These are phyloP conservation scores for Sarcophaga carnaria DNA, from an alignment of 2,888 invertebrate genomes.

Conservation along the genomic window DNA sequence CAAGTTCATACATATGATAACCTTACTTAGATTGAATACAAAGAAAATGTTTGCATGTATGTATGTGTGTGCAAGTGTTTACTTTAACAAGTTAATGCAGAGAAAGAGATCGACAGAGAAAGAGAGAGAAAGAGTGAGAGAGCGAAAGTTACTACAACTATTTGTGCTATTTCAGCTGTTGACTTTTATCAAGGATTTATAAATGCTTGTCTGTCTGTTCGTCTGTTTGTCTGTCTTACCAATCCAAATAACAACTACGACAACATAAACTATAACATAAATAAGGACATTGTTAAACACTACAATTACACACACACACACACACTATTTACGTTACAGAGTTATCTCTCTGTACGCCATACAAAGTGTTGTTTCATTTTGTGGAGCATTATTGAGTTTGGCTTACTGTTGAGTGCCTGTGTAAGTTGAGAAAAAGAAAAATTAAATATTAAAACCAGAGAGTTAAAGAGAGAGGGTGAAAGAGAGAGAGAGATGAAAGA, in stretches of 20 bases:
- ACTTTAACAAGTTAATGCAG: slow-evolving; percentile 17
- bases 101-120: background rate
- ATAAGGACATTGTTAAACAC: slow-evolving; percentile 47
- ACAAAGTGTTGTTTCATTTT: background rate
- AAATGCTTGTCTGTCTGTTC: slow-evolving; percentile 44
- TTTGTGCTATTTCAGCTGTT: slow-evolving; percentile 58
- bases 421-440: slow-evolving; percentile 23
- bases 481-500: background rate
- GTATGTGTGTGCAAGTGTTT: slow-evolving; percentile 5
- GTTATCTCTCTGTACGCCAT: no score
- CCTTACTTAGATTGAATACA: background rate
- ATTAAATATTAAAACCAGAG: background rate
- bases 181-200: slow-evolving; percentile 58
- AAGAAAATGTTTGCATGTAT: background rate
- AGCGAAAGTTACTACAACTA: background rate
- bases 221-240: slow-evolving; percentile 2
- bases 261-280: slow-evolving; percentile 48
- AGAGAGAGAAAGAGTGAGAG: no score
- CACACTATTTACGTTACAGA: background rate
- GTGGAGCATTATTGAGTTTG: slow-evolving; percentile 4
- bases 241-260: slow-evolving; percentile 32
- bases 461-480: background rate
- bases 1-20: background rate
- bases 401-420: slow-evolving; percentile 12
- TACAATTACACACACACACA: background rate